Percentiles rank a stretch among this genome's conserved stretches.
phyloP scores from a whole-genome alignment of 2,113 vertebrate species.

The Burhinus oedicnemus region DNA sequence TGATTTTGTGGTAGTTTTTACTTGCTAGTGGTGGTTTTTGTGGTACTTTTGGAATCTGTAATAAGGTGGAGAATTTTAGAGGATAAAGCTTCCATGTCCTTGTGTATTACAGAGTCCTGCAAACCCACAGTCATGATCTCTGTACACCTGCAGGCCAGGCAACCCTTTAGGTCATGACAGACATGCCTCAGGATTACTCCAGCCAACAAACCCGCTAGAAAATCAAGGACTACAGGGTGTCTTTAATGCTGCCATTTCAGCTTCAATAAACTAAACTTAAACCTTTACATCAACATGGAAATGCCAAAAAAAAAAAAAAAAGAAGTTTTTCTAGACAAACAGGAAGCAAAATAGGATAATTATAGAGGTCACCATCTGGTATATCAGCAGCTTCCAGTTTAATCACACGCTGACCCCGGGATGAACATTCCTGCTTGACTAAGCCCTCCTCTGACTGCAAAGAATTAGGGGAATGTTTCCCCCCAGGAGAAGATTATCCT shows the following conservation, averaged over 20 bases:
- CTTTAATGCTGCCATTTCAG: background rate
- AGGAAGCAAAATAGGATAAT: slow-evolving; percentile 61
- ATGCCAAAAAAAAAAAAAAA: background rate
- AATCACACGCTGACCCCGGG: slow-evolving; percentile 57
- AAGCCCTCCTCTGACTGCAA: slow-evolving; percentile 19
- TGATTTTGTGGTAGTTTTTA: background rate
- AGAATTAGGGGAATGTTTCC: background rate
- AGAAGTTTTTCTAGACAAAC: background rate
- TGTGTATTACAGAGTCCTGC: background rate
- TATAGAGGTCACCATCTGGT: slow-evolving; percentile 65
- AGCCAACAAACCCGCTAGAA: background rate
- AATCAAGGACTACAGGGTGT: background rate
- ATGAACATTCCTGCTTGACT: background rate
- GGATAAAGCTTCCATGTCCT: background rate
- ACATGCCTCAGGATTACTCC: background rate
- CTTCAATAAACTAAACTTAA: background rate
- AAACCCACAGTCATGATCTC: accelerated
- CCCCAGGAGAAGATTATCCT: background rate
- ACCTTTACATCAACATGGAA: background rate
- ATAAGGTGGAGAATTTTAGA: slow-evolving; percentile 7
- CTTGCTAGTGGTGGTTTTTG: background rate
- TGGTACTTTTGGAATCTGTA: background rate
- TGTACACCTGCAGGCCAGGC: accelerated
- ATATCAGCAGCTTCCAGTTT: slow-evolving; percentile 55
- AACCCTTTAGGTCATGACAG: background rate